Evolutionary conservation across 2,113 vertebrate species (phyloP), one percentile per base, ranked within the genome.

Genomic region (Brevimyrus niger): DNA sequence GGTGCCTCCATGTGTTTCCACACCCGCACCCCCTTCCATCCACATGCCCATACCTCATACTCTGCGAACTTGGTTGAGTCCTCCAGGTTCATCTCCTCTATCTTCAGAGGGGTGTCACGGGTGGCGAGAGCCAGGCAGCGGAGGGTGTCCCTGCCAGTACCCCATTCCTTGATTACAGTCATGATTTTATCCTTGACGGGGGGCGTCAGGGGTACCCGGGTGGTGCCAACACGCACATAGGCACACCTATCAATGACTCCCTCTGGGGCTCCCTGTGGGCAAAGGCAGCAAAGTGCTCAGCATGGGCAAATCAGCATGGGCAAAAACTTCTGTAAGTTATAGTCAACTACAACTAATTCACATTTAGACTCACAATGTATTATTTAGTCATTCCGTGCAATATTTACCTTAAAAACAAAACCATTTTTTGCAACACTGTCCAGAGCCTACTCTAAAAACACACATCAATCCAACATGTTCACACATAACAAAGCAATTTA

Each of bases 101-200:
- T 95, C 92, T 93, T 97, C 0, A 96, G 93, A 0, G 98, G 98
- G 0, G 94, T 91, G 92, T 99, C 98, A 0, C 96, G 89, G 19
- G 98, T 99, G 90, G 98, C 98, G 89, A 99, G 93, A 0, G 98
- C 98, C 94, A 99, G 92, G 92, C 98, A 99, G 53, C 98, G 96
- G 44, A 99, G 95, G 3, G 98, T 99, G 93, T 99, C 97, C 0
- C 97, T 95, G 0, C 98, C 98, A 0, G 97, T 98, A 0, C 98
- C 97, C 97, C 97, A 99, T 92, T 99, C 98, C 92, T 98, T 98
- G 94, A 99, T 98, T 87, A 98, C 94, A 0, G 93, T n/a, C 95
- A 98, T 1, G 92, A 99, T 96, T 92, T 96, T 96, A 17, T 96
- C 96, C 92, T 96, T 96, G 83, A 96, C 94, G 0, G 91, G 61